Percentiles rank a stretch among this genome's conserved stretches.
These are phyloP conservation scores for Stigmatopora nigra DNA, from an alignment of 2,113 vertebrate genomes.

Conservation along the genomic window DNA sequence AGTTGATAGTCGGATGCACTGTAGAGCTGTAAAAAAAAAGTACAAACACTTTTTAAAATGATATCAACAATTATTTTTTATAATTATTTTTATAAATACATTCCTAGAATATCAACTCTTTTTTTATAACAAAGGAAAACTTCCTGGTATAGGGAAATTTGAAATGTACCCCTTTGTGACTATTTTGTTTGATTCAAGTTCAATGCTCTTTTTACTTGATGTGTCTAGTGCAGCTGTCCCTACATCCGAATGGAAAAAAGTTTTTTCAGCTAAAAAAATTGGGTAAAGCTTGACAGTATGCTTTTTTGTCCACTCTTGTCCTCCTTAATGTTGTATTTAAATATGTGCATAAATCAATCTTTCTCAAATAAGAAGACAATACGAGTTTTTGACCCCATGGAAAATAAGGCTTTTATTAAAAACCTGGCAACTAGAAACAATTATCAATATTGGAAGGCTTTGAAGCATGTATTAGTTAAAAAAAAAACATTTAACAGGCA, in stretches of 20 bases:
- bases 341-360: not conserved
- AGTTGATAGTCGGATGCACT: not conserved
- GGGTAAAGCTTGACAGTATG: not conserved
- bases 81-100: too few species aligned
- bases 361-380: too few species aligned
- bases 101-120: too few species aligned
- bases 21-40: not conserved
- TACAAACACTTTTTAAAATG: too few species aligned
- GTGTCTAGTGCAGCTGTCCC: not conserved
- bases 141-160: too few species aligned
- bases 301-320: not conserved
- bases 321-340: not conserved
- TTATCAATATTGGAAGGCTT: too few species aligned
- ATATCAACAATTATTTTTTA: too few species aligned
- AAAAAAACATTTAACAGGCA: too few species aligned
- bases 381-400: not conserved
- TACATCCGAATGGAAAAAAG: not conserved
- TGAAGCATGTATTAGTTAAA: too few species aligned
- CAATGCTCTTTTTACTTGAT: not conserved
- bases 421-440: too few species aligned
- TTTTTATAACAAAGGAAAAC: too few species aligned
- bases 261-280: not conserved
- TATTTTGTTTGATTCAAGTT: not conserved
- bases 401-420: not conserved
- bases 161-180: not conserved